Evolutionary conservation across 2,113 vertebrate species (phyloP).

Genomic region (Leucopternis melanops): DNA sequence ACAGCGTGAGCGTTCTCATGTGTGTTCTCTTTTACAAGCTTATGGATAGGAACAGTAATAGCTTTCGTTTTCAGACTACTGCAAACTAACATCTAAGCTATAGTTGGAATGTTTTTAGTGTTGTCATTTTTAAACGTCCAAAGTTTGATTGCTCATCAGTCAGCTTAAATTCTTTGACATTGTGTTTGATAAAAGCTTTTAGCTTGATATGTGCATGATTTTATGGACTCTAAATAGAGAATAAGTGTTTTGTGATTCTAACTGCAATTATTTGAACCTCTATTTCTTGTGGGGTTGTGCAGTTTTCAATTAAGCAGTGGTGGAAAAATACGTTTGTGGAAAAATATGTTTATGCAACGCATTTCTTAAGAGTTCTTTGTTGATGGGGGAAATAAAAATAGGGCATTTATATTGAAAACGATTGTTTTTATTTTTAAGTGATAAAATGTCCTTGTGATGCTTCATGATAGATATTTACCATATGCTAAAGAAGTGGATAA

Average conservation of each 20-base stretch:
- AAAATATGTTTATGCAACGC: background rate
- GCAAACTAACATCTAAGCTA: background rate
- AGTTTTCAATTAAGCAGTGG: background rate
- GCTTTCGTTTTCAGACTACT: background rate
- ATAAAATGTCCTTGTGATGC: background rate
- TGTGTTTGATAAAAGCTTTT: background rate
- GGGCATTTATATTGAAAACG: background rate
- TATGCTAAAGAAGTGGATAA: background rate
- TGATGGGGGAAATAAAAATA: background rate
- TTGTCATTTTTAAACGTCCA: background rate
- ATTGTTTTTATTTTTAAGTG: background rate
- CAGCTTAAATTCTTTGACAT: background rate
- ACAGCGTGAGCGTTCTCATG: rapidly evolving
- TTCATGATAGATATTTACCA: background rate
- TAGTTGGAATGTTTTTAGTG: background rate
- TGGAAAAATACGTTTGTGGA: background rate
- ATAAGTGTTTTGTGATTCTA: background rate
- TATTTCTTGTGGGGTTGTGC: background rate
- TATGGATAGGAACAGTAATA: background rate
- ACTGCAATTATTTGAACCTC: background rate
- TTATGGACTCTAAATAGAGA: background rate
- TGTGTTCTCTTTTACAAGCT: rapidly evolving
- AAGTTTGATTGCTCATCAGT: background rate
- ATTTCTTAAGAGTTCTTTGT: background rate
- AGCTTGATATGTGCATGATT: background rate